These are phyloP conservation scores for Dione juno DNA, from an alignment of 2,888 invertebrate genomes.

Conservation along the genomic window DNA sequence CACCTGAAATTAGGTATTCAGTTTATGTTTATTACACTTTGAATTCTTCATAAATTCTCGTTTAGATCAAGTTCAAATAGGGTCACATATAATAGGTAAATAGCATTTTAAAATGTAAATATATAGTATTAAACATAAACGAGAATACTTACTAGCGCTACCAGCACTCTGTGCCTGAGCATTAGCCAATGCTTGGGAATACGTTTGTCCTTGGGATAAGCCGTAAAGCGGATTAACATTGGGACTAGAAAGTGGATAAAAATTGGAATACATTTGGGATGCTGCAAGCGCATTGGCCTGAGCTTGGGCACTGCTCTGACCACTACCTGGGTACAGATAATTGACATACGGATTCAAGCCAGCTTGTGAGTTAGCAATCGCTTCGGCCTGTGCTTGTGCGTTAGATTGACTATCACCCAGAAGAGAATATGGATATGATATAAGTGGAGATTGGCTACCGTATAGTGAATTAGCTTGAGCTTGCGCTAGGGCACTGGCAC, in stretches of 20 bases:
- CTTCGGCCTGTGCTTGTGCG: conserved; percentile 20
- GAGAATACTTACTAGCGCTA: conserved; percentile 31
- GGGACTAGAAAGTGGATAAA: conserved; percentile 44
- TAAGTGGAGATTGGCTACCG: conserved; percentile 7
- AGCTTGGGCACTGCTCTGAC: conserved; percentile 33
- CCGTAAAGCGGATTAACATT: conserved; percentile 34
- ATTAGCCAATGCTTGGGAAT: conserved; percentile 25
- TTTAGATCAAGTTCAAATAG: too few relatives aligned
- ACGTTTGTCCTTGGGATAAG: conserved; percentile 29
- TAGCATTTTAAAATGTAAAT: too few relatives aligned
- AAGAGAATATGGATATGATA: conserved; percentile 23
- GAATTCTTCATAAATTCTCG: too few relatives aligned
- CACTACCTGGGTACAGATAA: conserved; percentile 28
- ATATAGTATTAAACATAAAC: neutral
- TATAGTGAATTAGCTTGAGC: neutral
- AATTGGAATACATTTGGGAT: conserved; percentile 45
- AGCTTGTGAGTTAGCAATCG: neutral
- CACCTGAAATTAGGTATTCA: conserved; percentile 38
- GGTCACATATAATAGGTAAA: neutral
- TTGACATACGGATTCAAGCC: conserved; percentile 1
- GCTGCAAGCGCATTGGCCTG: conserved; percentile 40
- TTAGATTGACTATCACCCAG: conserved; percentile 22
- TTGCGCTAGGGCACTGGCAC: neutral
- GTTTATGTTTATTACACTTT: conserved; percentile 15
- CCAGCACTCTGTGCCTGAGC: conserved; percentile 28